Conservation (phyloP, 2,888 invertebrate species). For the Spisula solida region DNA sequence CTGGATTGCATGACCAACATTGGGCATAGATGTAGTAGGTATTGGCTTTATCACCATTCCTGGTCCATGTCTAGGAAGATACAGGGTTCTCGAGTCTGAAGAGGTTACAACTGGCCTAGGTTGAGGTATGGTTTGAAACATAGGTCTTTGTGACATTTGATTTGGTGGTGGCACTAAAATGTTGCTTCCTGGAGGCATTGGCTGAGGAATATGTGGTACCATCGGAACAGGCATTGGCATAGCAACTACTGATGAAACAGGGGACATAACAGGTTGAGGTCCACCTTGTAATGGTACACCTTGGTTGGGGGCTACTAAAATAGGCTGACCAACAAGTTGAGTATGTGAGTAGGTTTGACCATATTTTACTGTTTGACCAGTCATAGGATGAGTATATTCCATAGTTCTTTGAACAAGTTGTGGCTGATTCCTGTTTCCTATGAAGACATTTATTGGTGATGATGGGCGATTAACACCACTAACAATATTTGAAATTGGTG, state of each 20-base stretch:
- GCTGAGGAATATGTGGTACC: background rate
- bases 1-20: slow-evolving; percentile 37
- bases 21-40: background rate
- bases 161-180: background rate
- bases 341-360: background rate
- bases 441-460: slow-evolving; percentile 28
- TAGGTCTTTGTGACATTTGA: background rate
- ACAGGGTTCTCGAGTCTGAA: background rate
- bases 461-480: slow-evolving; percentile 32
- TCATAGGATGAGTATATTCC: slow-evolving; percentile 55
- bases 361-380: slow-evolving; percentile 47
- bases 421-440: background rate
- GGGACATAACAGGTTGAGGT: background rate
- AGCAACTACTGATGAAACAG: slow-evolving; percentile 6
- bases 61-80: slow-evolving; percentile 28
- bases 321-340: background rate
- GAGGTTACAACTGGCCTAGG: background rate
- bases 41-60: slow-evolving; percentile 30
- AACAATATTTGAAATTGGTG: slow-evolving; percentile 41
- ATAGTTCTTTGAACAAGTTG: background rate
- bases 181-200: background rate
- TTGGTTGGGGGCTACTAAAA: background rate
- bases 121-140: background rate
- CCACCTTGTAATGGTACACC: background rate
- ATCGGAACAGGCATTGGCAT: slow-evolving; percentile 6